Evolutionary conservation across 2,797 vertebrate species (phyloP).

Genomic region (Momotus momota): DNA sequence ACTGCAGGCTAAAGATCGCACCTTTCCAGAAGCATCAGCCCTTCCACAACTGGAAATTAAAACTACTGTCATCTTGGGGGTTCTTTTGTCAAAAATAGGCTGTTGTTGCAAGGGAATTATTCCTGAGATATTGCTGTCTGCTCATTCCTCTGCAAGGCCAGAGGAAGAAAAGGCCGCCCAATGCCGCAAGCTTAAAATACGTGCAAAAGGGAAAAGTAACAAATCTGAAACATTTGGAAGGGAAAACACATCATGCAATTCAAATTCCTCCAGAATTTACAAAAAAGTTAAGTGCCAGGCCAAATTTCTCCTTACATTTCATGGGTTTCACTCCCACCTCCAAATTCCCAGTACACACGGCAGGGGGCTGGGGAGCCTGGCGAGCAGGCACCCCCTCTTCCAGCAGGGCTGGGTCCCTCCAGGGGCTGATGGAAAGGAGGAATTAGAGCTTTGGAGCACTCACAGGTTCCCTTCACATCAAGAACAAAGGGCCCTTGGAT

Average conservation of each 20-base stretch:
- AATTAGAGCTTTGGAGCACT: not conserved
- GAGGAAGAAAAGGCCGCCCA: not conserved
- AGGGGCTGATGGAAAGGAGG: fast-evolving
- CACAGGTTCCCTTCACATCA: fast-evolving
- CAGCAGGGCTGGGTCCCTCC: not conserved
- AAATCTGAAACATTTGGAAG: slow-evolving; percentile 51
- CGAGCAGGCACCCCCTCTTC: not conserved
- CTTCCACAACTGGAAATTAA: not conserved
- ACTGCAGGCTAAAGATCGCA: not conserved
- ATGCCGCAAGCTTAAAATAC: not conserved
- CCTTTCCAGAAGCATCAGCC: not conserved
- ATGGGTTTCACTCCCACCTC: not conserved
- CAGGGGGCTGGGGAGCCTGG: not conserved
- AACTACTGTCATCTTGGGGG: not conserved
- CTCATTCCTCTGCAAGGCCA: not conserved
- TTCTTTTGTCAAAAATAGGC: not conserved
- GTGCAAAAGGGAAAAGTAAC: not conserved
- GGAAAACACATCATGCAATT: slow-evolving; percentile 37
- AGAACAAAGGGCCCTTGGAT: not conserved
- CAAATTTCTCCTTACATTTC: not conserved
- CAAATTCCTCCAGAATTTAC: slow-evolving; percentile 34
- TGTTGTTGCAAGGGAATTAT: not conserved
- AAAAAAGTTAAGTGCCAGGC: not conserved
- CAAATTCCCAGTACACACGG: not conserved
- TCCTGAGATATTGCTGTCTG: not conserved